phyloP scores from a whole-genome alignment of 2,113 vertebrate species.

The Platysteira castanea region DNA sequence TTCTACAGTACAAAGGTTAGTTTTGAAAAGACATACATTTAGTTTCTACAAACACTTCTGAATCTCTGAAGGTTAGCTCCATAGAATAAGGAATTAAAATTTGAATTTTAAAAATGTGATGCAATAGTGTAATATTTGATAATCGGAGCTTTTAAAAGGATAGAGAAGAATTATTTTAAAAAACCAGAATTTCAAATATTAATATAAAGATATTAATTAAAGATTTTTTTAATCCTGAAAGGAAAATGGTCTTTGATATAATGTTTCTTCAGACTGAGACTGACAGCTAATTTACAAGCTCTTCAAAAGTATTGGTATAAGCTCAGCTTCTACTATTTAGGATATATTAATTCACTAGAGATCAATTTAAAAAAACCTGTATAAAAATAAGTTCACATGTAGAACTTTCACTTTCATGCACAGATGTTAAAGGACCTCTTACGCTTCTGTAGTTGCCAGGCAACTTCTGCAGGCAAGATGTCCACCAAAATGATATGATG shows the following conservation, averaged over 20 bases:
- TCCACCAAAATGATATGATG: not conserved
- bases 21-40: not conserved
- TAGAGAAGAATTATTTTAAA: not conserved
- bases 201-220: not conserved
- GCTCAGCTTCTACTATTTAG: not conserved
- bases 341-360: not conserved
- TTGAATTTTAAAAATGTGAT: not conserved
- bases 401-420: not conserved
- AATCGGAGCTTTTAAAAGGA: not conserved
- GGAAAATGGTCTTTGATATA: not conserved
- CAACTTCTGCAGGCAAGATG: not conserved
- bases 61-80: not conserved
- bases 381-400: not conserved
- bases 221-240: not conserved
- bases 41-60: not conserved
- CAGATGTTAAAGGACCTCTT: not conserved
- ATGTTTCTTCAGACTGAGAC: not conserved
- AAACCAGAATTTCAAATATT: not conserved
- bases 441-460: not conserved
- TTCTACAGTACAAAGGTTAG: not conserved
- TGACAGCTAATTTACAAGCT: not conserved
- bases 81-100: not conserved
- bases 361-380: not conserved
- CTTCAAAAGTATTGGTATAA: not conserved
- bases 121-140: not conserved